Base-by-base conservation (phyloP, 2,797 vertebrate species). In the Enteromius afrohamiltoni region DNA sequence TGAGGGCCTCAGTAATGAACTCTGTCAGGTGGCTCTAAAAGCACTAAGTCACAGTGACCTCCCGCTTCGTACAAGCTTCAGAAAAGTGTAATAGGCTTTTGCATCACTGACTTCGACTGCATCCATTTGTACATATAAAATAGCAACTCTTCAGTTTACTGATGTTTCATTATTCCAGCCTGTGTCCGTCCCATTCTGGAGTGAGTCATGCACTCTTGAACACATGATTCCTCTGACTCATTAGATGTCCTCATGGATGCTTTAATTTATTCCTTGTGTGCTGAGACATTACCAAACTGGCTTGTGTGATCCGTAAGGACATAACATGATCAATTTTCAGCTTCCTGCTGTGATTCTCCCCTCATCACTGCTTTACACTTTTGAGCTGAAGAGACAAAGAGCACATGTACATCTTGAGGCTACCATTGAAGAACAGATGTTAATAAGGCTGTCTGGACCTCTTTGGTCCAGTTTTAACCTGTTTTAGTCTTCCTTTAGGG, bases 21-120 rank as follows among this genome's bases (percentile, higher is more conserved):
- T 67, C 82, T 86, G 73, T 89, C 84, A 76, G 82, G 73, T 78
- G 45, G 31, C 40, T 82, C 37, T 77, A 74, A 78, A 80, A 80
- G 47, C 68, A 78, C 26, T 58, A 88, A 81, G 73, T 81, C 82
- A 69, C 60, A 31, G 55, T 87, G 69, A 79, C 80, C 70, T 60
- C 65, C 75, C 16, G 45, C 71, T 83, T 86, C 23, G 58, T 64
- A 6, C 37, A 51, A 74, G 49, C 69, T 70, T 51, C 19, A 76
- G 70, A 49, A 51, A 51, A n/a, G 62, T n/a, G 31, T 69, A 75
- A 83, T 51, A 29, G 77, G 23, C 14, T 75, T 80, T 76, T 68
- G 65, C 64, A 31, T 77, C 21, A 10, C 21, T 37, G 14, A 79
- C 58, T 55, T 77, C 53, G 45, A 19, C 79, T 75, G 37, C 16